Evolutionary conservation across 2,113 vertebrate species (phyloP).

Genomic region (Oreochromis tanganicae): DNA sequence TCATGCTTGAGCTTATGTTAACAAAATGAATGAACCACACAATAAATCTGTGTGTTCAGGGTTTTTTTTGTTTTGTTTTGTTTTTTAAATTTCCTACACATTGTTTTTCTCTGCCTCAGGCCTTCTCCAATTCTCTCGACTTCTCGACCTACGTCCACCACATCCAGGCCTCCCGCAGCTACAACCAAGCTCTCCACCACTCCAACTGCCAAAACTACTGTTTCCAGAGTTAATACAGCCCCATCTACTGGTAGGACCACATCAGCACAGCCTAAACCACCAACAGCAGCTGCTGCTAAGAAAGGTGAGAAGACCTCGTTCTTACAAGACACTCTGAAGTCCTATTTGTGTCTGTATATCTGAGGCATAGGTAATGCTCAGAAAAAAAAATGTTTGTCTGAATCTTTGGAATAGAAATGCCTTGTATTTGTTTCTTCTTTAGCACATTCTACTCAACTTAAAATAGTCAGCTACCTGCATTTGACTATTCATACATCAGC

Average conservation of each 20-base stretch:
- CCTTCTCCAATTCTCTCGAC: constrained; percentile 6
- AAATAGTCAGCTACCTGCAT: background rate
- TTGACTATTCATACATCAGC: background rate
- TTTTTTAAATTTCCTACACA: background rate
- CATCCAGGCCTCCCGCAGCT: constrained; percentile 28
- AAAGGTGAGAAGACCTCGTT: constrained; percentile 52
- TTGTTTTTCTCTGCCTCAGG: constrained; percentile 13
- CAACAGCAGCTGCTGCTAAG: constrained; percentile 22
- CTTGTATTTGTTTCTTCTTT: background rate
- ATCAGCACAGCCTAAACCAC: constrained; percentile 36
- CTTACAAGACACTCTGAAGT: background rate
- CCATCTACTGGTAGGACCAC: constrained; percentile 55
- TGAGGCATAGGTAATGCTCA: background rate
- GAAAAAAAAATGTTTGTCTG: background rate
- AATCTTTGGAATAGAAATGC: background rate
- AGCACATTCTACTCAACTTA: background rate
- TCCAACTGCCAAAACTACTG: constrained; percentile 1
- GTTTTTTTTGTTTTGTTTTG: fast-evolving
- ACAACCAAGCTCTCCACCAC: constrained; percentile 21
- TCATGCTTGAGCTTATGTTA: background rate
- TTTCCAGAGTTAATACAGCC: constrained; percentile 34
- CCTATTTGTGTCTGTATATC: background rate
- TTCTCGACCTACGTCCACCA: background rate
- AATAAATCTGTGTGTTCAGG: background rate
- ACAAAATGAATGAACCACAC: background rate